These are phyloP conservation scores for Philypnodon macrostomus DNA, from an alignment of 2,797 vertebrate genomes.

Conservation along the genomic window DNA sequence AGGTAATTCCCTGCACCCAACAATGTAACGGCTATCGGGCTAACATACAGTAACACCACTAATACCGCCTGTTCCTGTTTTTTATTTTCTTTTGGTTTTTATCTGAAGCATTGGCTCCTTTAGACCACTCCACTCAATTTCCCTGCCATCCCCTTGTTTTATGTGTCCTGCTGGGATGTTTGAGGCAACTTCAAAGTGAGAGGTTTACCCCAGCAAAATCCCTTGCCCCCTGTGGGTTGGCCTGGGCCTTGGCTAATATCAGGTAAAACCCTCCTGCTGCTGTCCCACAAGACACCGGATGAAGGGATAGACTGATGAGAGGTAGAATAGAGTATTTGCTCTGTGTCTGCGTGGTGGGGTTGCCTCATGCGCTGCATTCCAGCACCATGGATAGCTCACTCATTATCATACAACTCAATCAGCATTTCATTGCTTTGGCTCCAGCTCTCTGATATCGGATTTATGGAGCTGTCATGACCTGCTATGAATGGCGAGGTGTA, in stretches of 20 bases:
- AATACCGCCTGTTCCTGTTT: constrained; percentile 5
- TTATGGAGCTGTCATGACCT: constrained; percentile 13
- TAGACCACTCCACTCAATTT: constrained; percentile 43
- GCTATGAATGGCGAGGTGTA: background rate
- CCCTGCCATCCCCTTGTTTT: constrained; percentile 46
- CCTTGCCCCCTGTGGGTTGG: constrained; percentile 28
- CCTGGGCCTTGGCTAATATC: constrained; percentile 58
- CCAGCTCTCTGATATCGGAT: constrained; percentile 5
- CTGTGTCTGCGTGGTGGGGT: constrained; percentile 55
- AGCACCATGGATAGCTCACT: constrained; percentile 34
- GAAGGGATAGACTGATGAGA: constrained; percentile 66
- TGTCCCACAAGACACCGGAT: constrained; percentile 58
- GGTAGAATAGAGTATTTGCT: constrained; percentile 56
- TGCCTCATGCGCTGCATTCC: too few species aligned
- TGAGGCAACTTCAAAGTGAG: constrained; percentile 56
- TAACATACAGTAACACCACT: background rate
- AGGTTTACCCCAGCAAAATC: constrained; percentile 62
- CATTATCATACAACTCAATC: constrained; percentile 32
- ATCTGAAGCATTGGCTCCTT: constrained; percentile 33
- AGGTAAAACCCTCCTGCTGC: constrained; percentile 56
- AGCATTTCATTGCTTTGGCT: constrained; percentile 13
- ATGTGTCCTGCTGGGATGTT: constrained; percentile 50
- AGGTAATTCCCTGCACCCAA: background rate
- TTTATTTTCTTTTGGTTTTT: too few species aligned
- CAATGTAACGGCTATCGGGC: background rate